Evolutionary conservation across 2,888 invertebrate genomes (phyloP).

Genomic region (Calameuta pallipes): DNA sequence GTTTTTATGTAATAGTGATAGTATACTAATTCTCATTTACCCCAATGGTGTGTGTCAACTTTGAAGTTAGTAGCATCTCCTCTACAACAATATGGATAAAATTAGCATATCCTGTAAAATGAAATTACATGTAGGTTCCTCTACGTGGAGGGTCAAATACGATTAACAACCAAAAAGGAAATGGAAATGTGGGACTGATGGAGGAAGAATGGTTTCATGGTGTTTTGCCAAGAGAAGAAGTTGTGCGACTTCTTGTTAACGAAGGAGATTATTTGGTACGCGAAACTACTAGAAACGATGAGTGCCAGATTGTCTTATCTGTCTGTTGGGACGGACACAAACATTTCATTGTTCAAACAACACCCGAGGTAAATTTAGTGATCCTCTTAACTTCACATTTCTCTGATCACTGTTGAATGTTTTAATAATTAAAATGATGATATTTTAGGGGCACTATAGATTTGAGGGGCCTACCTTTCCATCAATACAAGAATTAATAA

Average conservation of each 20-base stretch:
- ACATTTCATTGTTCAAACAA: conserved; percentile 97
- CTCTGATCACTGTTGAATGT: background rate
- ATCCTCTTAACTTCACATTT: background rate
- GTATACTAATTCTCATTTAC: background rate
- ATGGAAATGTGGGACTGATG: conserved; percentile 77
- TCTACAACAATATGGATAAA: background rate
- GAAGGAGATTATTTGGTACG: conserved; percentile 96
- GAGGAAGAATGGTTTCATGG: conserved; percentile 99
- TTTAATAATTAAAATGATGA: conserved; percentile 1
- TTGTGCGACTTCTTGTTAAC: conserved; percentile 87
- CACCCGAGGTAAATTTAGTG: conserved; percentile 77
- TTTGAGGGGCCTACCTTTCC: conserved; percentile 96
- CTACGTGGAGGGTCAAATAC: conserved; percentile 52
- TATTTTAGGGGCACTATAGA: conserved; percentile 84
- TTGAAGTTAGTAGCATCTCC: background rate
- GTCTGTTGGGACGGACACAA: conserved; percentile 97
- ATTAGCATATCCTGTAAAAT: background rate
- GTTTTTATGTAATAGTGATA: background rate
- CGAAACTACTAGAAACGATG: conserved; percentile 91
- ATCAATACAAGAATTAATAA: conserved; percentile 90
- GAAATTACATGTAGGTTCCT: conserved; percentile 44
- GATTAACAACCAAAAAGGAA: conserved; percentile 54
- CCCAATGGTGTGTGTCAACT: background rate
- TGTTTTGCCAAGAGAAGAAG: conserved; percentile 94
- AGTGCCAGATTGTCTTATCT: conserved; percentile 91